Evolutionary conservation across 2,888 invertebrate species (phyloP).

Genomic region (Asteroscopus sphinx): DNA sequence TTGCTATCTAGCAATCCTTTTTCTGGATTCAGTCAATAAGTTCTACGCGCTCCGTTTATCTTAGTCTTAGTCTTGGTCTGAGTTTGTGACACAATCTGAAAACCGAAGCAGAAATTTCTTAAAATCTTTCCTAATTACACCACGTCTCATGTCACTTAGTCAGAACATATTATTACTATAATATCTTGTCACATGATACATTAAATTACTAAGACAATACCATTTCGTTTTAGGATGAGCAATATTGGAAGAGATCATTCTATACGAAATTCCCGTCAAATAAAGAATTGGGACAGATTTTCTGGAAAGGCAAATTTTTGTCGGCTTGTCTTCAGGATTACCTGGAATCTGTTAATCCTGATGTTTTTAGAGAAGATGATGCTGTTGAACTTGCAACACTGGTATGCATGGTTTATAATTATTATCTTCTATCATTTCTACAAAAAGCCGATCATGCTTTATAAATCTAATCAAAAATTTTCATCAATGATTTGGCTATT

Average conservation of each 20-base stretch:
- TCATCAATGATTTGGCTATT: too few species aligned
- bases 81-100: too few species aligned
- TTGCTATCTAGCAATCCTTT: too few species aligned
- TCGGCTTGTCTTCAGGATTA: slow-evolving; percentile 84
- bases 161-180: not conserved
- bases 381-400: slow-evolving; percentile 77
- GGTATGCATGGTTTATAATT: slow-evolving; percentile 63
- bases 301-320: slow-evolving; percentile 91
- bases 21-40: too few species aligned
- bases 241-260: slow-evolving; percentile 91
- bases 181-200: not conserved
- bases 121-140: not conserved
- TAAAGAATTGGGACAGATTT: slow-evolving; percentile 81
- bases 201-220: not conserved
- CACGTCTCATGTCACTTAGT: not conserved
- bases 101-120: not conserved
- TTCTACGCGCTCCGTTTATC: too few species aligned
- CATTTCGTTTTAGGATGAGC: slow-evolving; percentile 84
- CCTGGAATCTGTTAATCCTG: slow-evolving; percentile 80
- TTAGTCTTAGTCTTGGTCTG: too few species aligned
- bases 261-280: slow-evolving; percentile 77
- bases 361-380: slow-evolving; percentile 81
- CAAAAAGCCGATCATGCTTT: too few species aligned
- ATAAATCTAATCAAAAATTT: too few species aligned
- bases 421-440: not conserved